Conservation (phyloP, 2,113 vertebrate species). For the Rostratula benghalensis region DNA sequence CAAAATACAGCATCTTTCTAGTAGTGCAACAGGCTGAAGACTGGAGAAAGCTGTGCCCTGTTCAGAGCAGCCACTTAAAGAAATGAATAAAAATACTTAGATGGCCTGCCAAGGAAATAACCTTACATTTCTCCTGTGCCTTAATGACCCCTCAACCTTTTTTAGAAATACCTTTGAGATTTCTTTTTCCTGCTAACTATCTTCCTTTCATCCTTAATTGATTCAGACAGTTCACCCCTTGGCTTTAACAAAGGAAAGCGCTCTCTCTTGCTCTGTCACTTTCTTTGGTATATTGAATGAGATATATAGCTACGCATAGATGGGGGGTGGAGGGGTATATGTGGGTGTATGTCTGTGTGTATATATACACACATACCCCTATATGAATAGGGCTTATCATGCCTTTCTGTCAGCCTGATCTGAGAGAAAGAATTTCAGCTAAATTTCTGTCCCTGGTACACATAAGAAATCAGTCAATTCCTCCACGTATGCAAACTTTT, state of each 20-base stretch:
- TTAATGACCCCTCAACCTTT: background rate
- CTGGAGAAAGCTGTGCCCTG: background rate
- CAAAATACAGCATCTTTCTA: background rate
- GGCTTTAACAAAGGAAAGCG: background rate
- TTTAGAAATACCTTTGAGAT: slow-evolving; percentile 28
- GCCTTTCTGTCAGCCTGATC: background rate
- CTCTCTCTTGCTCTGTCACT: background rate
- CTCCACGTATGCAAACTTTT: background rate
- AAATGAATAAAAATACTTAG: background rate
- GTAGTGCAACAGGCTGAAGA: background rate
- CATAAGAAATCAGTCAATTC: background rate
- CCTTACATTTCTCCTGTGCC: background rate
- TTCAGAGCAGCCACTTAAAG: background rate
- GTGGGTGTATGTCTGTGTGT: background rate
- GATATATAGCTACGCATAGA: background rate
- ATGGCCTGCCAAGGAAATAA: slow-evolving; percentile 13
- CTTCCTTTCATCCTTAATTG: slow-evolving; percentile 38
- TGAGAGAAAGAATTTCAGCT: background rate
- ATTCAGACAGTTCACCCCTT: background rate
- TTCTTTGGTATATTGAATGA: background rate
- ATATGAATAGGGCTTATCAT: background rate
- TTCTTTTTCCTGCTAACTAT: slow-evolving; percentile 1
- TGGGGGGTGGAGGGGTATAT: background rate
- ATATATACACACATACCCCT: accelerated
- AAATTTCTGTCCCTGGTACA: background rate